phyloP scores from a whole-genome alignment of 2,113 vertebrate genomes.

The Parus major region DNA sequence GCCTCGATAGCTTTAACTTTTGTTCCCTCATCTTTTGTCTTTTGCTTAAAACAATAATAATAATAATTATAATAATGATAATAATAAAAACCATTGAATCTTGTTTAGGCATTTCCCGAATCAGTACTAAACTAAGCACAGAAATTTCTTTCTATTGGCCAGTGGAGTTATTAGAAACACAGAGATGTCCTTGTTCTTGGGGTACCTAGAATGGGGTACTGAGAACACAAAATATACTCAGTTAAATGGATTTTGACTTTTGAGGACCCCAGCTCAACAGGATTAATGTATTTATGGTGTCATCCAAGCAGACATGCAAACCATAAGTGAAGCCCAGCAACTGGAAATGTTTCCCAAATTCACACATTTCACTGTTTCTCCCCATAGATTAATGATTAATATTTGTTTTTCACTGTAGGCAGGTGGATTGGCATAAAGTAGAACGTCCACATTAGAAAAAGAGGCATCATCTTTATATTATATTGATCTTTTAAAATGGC shows the following conservation, averaged over 20 bases:
- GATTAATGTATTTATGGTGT: background rate
- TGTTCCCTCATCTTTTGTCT: slow-evolving; percentile 20
- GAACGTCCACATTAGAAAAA: background rate
- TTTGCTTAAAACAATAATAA: background rate
- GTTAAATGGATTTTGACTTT: background rate
- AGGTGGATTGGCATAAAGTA: background rate
- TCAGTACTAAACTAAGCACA: background rate
- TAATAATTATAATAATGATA: background rate
- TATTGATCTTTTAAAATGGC: background rate
- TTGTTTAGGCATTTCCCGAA: background rate
- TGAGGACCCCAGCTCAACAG: background rate
- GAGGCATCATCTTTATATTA: background rate
- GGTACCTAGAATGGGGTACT: background rate
- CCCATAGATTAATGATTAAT: background rate
- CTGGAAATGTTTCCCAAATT: background rate
- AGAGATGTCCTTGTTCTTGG: background rate
- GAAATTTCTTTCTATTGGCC: background rate
- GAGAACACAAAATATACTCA: background rate
- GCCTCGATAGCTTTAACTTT: background rate
- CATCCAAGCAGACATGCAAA: background rate
- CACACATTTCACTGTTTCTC: rapidly evolving
- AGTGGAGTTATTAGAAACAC: background rate
- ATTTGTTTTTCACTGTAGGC: background rate
- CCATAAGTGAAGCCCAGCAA: background rate
- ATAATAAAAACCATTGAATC: background rate